These are phyloP conservation scores for Microcaecilia unicolor DNA, from an alignment of 2,797 vertebrate species.

Conservation along the genomic window DNA sequence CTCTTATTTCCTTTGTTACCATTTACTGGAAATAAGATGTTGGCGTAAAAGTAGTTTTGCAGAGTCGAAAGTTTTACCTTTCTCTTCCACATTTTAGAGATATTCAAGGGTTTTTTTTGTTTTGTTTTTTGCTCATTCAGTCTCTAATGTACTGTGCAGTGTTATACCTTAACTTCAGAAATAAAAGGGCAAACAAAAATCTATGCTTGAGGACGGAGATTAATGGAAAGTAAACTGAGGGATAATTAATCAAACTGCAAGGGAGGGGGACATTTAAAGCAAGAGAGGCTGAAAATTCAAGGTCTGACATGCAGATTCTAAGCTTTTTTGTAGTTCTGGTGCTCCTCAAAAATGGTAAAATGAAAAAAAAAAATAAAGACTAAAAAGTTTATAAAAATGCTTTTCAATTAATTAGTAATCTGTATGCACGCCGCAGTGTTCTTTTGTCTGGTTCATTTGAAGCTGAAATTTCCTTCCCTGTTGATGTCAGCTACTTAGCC, in stretches of 20 bases:
- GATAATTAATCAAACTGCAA: slow-evolving; percentile 46
- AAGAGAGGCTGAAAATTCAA: slow-evolving; percentile 22
- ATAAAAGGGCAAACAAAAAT: no score
- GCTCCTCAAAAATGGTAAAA: slow-evolving; percentile 28
- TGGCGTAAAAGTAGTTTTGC: no score
- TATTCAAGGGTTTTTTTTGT: no score
- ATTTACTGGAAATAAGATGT: no score
- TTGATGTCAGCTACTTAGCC: slow-evolving; percentile 70
- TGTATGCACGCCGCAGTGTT: slow-evolving; percentile 51
- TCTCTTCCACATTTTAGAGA: no score
- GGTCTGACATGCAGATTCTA: slow-evolving; percentile 35
- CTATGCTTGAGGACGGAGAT: slow-evolving; percentile 41
- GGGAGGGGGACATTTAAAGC: slow-evolving; percentile 29
- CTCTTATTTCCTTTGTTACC: no score
- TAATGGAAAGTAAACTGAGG: slow-evolving; percentile 49
- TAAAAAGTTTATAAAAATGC: slow-evolving; percentile 53
- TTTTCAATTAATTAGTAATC: slow-evolving; percentile 54
- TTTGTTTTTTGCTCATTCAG: no score
- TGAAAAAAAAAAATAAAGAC: slow-evolving; percentile 25
- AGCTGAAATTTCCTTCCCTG: slow-evolving; percentile 59
- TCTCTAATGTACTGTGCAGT: no score
- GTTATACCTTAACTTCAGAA: no score
- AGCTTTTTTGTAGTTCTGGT: slow-evolving; percentile 34
- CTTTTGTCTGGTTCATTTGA: slow-evolving; percentile 66
- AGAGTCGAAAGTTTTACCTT: no score